Percentiles rank a stretch among this genome's conserved stretches.
Conservation (phyloP, 1,140 invertebrate species). For the Dryas iulia region DNA sequence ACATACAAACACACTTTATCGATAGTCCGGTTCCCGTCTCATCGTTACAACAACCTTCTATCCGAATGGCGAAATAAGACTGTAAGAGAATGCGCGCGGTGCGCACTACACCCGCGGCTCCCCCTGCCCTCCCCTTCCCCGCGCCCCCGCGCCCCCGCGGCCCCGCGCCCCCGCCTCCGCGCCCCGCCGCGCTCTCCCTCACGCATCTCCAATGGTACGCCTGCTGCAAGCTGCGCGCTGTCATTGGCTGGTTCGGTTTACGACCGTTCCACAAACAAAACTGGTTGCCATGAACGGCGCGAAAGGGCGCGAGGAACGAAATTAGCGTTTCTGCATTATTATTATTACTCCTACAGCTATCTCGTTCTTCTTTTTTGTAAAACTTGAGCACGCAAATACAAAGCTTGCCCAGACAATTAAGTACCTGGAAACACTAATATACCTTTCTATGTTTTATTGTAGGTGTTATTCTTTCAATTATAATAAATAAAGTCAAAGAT, state of each 20-base stretch:
- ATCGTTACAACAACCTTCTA: conserved; percentile 75
- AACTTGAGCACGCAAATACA: not conserved
- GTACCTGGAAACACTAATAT: not conserved
- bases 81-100: conserved; percentile 47
- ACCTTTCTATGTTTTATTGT: not conserved
- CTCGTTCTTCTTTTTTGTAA: conserved; percentile 41
- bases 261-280: conserved; percentile 76
- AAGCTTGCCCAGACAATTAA: not conserved
- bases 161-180: not conserved
- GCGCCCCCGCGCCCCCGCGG: conserved; percentile 6
- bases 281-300: conserved; percentile 71
- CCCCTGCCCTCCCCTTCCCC: conserved; percentile 58
- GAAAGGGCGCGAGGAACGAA: conserved; percentile 76
- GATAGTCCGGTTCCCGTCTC: conserved; percentile 72
- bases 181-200: conserved; percentile 48
- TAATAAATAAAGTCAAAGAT: not conserved
- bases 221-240: conserved; percentile 41
- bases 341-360: conserved; percentile 63
- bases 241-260: conserved; percentile 67
- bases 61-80: conserved; percentile 73
- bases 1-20: conserved; percentile 80
- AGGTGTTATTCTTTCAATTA: not conserved
- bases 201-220: conserved; percentile 70
- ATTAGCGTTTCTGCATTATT: conserved; percentile 70
- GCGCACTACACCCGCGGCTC: conserved; percentile 47